Percentiles rank a stretch among this genome's conserved stretches.
Evolutionary conservation across 2,888 invertebrate genomes (phyloP).

Genomic region (Branchipolynoe longqiensis): DNA sequence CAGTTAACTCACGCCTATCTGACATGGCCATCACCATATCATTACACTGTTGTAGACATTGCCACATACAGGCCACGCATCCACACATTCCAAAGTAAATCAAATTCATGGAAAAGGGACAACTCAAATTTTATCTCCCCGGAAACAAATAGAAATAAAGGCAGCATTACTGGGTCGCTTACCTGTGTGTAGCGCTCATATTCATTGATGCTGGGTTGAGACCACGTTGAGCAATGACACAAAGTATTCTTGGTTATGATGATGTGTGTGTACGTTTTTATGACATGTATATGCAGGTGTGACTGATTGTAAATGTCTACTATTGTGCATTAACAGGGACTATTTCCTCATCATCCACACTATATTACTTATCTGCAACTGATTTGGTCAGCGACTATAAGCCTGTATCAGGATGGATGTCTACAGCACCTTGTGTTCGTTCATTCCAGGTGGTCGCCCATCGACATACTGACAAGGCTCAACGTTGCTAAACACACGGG

Average conservation of each 20-base stretch:
- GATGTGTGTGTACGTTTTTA: background rate
- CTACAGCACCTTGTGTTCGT: too few relatives aligned
- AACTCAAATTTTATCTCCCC: constrained; percentile 27
- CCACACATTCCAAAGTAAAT: constrained; percentile 4
- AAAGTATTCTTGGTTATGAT: constrained; percentile 11
- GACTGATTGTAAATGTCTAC: background rate
- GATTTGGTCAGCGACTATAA: too few relatives aligned
- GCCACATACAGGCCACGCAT: background rate
- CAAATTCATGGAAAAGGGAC: background rate
- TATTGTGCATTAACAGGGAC: too few relatives aligned
- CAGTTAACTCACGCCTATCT: too few relatives aligned
- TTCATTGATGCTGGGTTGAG: background rate
- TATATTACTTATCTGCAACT: too few relatives aligned
- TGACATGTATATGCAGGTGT: background rate
- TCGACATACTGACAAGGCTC: too few relatives aligned
- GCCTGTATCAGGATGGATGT: too few relatives aligned
- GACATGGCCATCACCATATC: constrained; percentile 6
- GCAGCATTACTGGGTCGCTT: constrained; percentile 20
- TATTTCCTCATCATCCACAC: too few relatives aligned
- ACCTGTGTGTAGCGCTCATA: background rate
- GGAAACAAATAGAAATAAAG: too few relatives aligned
- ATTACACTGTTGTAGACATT: background rate
- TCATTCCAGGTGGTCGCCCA: too few relatives aligned
- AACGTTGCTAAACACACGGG: too few relatives aligned
- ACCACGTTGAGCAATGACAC: constrained; percentile 22